Evolutionary conservation across 2,113 vertebrate species (phyloP), one percentile per base, ranked within the genome.

Genomic region (Telmatochromis sp.): DNA sequence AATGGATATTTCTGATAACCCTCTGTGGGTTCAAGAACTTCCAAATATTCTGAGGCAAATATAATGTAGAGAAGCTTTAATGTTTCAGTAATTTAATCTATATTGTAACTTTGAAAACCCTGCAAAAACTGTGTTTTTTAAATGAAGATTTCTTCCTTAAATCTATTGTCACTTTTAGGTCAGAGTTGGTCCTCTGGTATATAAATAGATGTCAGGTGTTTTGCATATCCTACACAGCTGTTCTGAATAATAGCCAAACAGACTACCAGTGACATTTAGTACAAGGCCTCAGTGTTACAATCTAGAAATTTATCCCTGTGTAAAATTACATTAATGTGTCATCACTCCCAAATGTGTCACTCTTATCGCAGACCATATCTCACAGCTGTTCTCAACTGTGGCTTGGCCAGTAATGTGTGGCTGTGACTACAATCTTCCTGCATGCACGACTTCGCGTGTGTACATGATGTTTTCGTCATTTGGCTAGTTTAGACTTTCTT

Each of bases 271-370:
- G 58, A 86, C 85, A 55, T 92, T 89, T 68, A 73, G 70, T 42
- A 26, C 19, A 63, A 33, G 35, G 54, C 81, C 37, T 83, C 31
- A 33, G 45, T 31, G 26, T 51, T 49, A 51, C 45, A 84, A 84
- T 45, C 63, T 68, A 89, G 80, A 85, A 86, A 80, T 83, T 19
- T 28, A 89, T 35, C 84, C 57, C 33, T 83, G 86, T 83, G 86
- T 45, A 85, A 90, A 90, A 89, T 65, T 23, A 85, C 78, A 75
- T 84, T 11, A 90, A 86, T 54, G 26, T 86, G 75, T 90, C 91
- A 89, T 84, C 51, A 79, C 85, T 82, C 91, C 81, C 83, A 86
- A 87, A 91, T 83, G 82, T 58, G 75, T 80, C 6, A 5, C 28
- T 57, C 57, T 88, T 90, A 85, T 92, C 81, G 33, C 28, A 57